Base-by-base conservation (phyloP, 2,888 invertebrate genomes). In the Bombylius major region DNA sequence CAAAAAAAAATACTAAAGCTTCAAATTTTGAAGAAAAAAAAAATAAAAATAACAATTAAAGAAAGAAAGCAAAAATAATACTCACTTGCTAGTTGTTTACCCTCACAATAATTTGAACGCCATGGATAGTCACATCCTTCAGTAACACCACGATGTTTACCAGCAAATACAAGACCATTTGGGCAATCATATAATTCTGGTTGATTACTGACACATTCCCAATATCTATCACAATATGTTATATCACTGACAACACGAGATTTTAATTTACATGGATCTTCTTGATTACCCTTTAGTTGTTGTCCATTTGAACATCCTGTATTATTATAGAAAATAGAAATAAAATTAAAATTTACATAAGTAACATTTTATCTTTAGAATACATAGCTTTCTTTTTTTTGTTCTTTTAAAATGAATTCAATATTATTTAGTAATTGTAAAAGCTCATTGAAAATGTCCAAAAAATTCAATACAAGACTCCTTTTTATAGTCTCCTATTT, bases 61-160 rank as follows among this genome's bases (percentile, higher is more conserved):
- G 3, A 23, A 23, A 2, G 23, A 23, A 23, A n/a, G n/a, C n/a
- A n/a, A n/a, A 5, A 9, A 44, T 9, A 12, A 44, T 55, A 77
- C 81, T 78, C 71, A 82, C 82, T 86, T 36, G 84, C 82, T 70
- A 87, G 84, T 75, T 82, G 86, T 78, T 89, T 82, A 67, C 83
- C 79, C 71, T 89, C 89, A 73, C 91, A 91, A 73, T 90, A 89
- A 70, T 88, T 87, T 9, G 89, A 87, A 64, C 90, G 79, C 90
- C 90, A 90, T 0, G 90, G 90, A 66, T 91, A 91, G 73, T 92
- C 90, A 68, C 91, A 91, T 4, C 89, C 90, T 67, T 91, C 90
- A 3, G 90, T 89, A 9, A 91, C 89, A 5, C 90, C 91, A 50
- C 89, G 79, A 66, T 90, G 86, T 70, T 89, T 89, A 5, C 91